Evolutionary conservation across 2,113 vertebrate genomes (phyloP), one percentile per base, ranked within the genome.

Genomic region (Triplophysa tibetana): DNA sequence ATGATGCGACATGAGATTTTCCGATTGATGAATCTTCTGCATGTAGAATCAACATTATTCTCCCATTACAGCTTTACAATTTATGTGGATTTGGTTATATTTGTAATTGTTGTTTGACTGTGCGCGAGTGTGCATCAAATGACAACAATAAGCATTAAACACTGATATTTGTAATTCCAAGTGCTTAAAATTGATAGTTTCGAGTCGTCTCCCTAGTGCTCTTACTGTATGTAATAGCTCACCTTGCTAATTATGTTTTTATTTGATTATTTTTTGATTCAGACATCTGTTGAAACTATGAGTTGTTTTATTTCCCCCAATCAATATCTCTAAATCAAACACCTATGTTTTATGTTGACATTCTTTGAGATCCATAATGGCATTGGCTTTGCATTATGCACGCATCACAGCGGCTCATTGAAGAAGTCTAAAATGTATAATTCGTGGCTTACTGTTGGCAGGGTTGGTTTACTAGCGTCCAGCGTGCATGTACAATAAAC

Each of bases 401-500:
- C 74, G n/a, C 62, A 33, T 29, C 67, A 8, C 60, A 54, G 24
- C 17, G 19, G 1, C 62, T 16, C 17, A 1, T 23, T 70, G 8
- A 64, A 29, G 11, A 26, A 64, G 21, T 83, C 78, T 65, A 80
- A 80, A 79, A 58, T 68, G 70, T 70, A 56, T 73, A 38, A 69
- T 17, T 56, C 33, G 16, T 65, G 58, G 24, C 13, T 66, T 26
- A 43, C 48, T 4, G 10, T 70, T 58, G 67, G 66, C 29, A 54
- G 69, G 38, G 45, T 56, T 78, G 24, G 43, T 74, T 67, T 78
- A 52, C 26, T 64, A 48, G 75, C 72, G 74, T 85, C 63, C 82
- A 65, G 75, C 70, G 56, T 70, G 73, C 81, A 83, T 70, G 81
- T 61, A 78, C 41, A 85, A 85, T 83, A 85, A 85, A 85, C 48